Conservation (phyloP, 2,888 invertebrate species). For the Oasisia sp. region DNA sequence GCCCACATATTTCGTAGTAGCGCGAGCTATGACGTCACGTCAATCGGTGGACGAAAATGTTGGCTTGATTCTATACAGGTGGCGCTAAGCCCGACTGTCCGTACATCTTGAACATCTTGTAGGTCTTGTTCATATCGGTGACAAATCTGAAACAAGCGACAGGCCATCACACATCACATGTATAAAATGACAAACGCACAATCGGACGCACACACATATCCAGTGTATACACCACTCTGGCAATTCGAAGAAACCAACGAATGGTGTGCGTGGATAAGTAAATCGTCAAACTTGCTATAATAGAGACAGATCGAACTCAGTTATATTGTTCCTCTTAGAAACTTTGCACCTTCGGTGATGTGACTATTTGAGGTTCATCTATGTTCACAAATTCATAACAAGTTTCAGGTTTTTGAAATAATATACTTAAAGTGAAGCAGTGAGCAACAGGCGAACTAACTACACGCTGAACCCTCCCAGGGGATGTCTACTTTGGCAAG, state of each 20-base stretch:
- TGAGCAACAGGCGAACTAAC: too few species aligned
- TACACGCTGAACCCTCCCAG: too few species aligned
- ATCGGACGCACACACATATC: neutral
- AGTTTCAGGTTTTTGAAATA: too few species aligned
- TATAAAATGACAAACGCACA: neutral
- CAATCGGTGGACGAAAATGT: neutral
- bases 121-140: neutral
- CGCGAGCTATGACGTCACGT: neutral
- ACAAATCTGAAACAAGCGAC: conserved; percentile 1
- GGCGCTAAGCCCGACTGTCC: neutral
- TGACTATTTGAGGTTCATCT: too few species aligned
- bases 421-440: too few species aligned
- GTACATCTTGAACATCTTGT: neutral
- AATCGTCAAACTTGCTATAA: too few species aligned
- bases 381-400: too few species aligned
- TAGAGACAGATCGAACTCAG: too few species aligned
- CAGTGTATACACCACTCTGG: neutral
- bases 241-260: neutral
- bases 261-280: neutral
- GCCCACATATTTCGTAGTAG: too few species aligned
- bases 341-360: too few species aligned
- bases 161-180: neutral
- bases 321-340: too few species aligned
- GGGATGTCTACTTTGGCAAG: too few species aligned
- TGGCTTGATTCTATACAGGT: neutral